Evolutionary conservation across 2,113 vertebrate species (phyloP), one percentile per base, ranked within the genome.

Genomic region (Leptodactylus fuscus): DNA sequence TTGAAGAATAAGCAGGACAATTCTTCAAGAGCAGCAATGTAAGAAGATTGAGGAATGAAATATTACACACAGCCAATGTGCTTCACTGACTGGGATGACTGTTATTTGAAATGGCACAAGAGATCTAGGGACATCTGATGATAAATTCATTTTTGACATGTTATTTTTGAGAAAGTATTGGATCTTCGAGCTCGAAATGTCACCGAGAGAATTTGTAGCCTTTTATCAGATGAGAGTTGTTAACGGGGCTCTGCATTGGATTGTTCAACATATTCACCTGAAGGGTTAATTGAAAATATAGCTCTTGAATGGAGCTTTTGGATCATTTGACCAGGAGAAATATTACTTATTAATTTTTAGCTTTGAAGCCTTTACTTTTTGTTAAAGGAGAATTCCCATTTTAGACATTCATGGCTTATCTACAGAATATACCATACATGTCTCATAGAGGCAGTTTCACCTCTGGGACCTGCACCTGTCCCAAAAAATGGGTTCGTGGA

Each of bases 131-230:
- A 62, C 77, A 60, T 16, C 34, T 24, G 77, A 41, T 62, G 77
- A 80, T 80, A 80, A 80, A 80, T 80, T 80, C 34, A 80, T 80
- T 80, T 80, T 55, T 80, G 53, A 80, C 77, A 80, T 44, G 77
- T 80, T 80, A 80, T 80, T 80, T 80, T 80, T 62, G 24, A 80
- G 53, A 80, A 41, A 80, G 55, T 44, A 62, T 44, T 44, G 11
- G 38, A 60, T 80, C 77, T 41, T 60, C 77, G 4, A 41, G 34
- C 18, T 55, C 44, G 77, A 62, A 80, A 80, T 80, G 77, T 80
- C 77, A 80, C 12, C 10, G 7, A 5, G 53, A 80, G 36, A 13
- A 62, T 62, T 62, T 44, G 22, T 7, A n/a, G 51, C 77, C 73
- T 24, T 55, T 62, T 80, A 62, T 44, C 53, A 62, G 22, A 80